Evolutionary conservation across 2,113 vertebrate species (phyloP), one percentile per base, ranked within the genome.

Genomic region (Loxodonta africana): DNA sequence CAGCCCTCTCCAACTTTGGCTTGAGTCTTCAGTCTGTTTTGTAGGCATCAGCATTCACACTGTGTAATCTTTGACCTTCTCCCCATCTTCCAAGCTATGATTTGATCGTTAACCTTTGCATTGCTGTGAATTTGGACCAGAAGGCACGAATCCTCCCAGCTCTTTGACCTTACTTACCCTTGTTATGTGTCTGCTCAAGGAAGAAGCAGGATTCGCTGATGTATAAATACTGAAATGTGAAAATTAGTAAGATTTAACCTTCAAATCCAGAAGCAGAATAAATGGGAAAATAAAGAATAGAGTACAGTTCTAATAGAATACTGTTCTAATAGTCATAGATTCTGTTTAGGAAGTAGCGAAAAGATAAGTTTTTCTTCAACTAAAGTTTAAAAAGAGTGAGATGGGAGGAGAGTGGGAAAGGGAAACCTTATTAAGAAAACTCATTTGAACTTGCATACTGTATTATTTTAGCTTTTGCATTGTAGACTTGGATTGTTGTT

Each of bases 341-440:
- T 90, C 69, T 71, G 41, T 95, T 85, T 96, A 83, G 81, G 86
- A 44, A 80, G 60, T 41, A 33, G 48, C 46, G 78, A n/a, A 37
- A 78, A 85, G 83, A 48, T 63, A 78, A 88, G 62, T 86, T 95
- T 77, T 89, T 86, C 67, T 91, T 88, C 91, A 91, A 86, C 57
- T 28, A 33, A 82, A 28, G 8, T 44, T 62, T 14, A 65, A 76
- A 90, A 62, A 83, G 69, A 60, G 48, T 48, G 53, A 57, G 53
- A 17, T 65, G 30, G 4, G 30, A 57, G 81, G 23, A 63, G 11
- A 18, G 4, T 76, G 25, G 63, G n/a, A 89, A 85, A 76, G 57
- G 51, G 82, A 90, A 44, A 46, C 12, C 11, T 26, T 51, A 25
- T n/a, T 73, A 25, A 30, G 28, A 77, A 80, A 60, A 78, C 15